Evolutionary conservation across 2,797 vertebrate species (phyloP).

Genomic region (Falco biarmicus): DNA sequence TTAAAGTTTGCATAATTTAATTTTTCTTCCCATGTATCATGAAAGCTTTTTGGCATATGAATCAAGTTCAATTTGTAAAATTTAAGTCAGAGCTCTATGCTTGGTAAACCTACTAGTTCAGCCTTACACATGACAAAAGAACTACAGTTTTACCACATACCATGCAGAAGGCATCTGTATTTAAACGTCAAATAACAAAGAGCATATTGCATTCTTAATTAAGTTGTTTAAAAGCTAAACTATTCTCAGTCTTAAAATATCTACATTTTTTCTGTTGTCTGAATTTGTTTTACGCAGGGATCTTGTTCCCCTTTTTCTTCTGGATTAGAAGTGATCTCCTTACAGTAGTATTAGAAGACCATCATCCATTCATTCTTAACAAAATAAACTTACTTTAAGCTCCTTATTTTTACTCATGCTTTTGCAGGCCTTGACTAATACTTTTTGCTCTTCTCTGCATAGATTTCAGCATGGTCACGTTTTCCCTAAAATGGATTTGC

Average conservation of each 20-base stretch:
- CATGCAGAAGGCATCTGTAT: not conserved
- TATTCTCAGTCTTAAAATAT: not conserved
- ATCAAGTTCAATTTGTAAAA: not conserved
- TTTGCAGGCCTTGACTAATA: not conserved
- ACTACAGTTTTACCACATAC: not conserved
- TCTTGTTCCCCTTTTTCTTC: not conserved
- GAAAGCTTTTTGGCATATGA: not conserved
- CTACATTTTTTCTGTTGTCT: not conserved
- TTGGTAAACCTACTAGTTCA: not conserved
- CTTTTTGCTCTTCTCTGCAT: not conserved
- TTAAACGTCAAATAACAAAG: conserved; percentile 12
- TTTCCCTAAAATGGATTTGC: not conserved
- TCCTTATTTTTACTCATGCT: not conserved
- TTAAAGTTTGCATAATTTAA: not conserved
- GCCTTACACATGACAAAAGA: not conserved
- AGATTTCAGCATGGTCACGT: not conserved
- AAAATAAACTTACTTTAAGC: not conserved
- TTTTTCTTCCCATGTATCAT: not conserved
- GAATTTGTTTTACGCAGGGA: not conserved
- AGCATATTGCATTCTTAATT: not conserved
- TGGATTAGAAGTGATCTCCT: not conserved
- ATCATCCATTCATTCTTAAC: not conserved
- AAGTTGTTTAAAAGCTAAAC: not conserved
- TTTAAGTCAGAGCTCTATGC: not conserved
- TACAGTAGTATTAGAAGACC: not conserved